These are phyloP conservation scores for Nannobrachium achirus DNA, from an alignment of 2,113 vertebrate species.

Conservation along the genomic window DNA sequence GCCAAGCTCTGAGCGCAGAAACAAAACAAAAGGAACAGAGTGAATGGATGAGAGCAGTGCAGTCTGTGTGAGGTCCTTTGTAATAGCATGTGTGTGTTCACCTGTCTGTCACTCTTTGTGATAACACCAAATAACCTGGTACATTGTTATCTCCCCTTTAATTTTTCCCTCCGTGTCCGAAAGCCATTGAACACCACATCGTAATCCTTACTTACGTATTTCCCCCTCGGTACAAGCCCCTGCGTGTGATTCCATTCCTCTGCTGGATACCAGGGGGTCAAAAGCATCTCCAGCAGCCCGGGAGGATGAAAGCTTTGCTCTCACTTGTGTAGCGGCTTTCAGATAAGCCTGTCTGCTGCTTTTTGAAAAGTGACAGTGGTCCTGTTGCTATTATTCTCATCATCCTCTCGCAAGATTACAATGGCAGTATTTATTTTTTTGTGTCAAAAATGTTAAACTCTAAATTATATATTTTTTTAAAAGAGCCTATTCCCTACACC, in stretches of 20 bases:
- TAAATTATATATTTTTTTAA: too few species aligned
- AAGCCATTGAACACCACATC: constrained; percentile 46
- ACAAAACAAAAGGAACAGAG: background rate
- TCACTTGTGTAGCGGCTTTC: constrained; percentile 23
- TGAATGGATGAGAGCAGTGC: constrained; percentile 5
- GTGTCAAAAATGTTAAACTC: too few species aligned
- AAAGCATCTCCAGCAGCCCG: constrained; percentile 32
- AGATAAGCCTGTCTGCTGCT: constrained; percentile 22
- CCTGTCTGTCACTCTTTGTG: constrained; percentile 42
- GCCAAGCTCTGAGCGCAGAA: background rate
- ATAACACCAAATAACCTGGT: constrained; percentile 60
- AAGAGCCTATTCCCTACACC: too few species aligned
- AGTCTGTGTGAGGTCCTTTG: constrained; percentile 25
- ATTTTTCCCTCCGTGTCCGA: constrained; percentile 50
- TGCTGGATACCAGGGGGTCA: constrained; percentile 41
- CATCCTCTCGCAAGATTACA: constrained; percentile 3
- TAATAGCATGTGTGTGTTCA: constrained; percentile 38
- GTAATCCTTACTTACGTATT: constrained; percentile 57
- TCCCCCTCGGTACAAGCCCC: constrained; percentile 29
- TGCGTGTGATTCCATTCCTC: constrained; percentile 48
- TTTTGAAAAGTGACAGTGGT: constrained; percentile 1
- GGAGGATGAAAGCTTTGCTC: constrained; percentile 37
- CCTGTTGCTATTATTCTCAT: constrained; percentile 29
- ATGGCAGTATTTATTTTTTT: background rate
- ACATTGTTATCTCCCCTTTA: constrained; percentile 65